These are phyloP conservation scores for Aphodius granarius DNA, from an alignment of 2,888 invertebrate genomes.

Conservation along the genomic window DNA sequence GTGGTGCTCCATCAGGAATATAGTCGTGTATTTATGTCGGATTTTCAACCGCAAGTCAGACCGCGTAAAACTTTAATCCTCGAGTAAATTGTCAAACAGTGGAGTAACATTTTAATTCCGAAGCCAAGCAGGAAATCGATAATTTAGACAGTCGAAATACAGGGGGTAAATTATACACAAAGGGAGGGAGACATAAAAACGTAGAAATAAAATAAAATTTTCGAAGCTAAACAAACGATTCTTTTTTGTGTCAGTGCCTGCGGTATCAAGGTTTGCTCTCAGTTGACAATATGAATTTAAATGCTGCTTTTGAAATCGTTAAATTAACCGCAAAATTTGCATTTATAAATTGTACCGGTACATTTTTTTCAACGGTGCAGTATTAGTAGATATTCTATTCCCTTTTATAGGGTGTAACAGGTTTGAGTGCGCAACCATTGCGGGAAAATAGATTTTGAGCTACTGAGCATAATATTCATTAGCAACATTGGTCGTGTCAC, in stretches of 20 bases:
- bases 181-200: neutral
- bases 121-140: constrained; percentile 5
- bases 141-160: constrained; percentile 3
- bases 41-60: neutral
- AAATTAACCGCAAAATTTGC: neutral
- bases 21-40: neutral
- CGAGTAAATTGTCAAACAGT: constrained; percentile 8
- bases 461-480: too few species aligned
- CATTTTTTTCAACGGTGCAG: too few species aligned
- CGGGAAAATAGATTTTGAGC: too few species aligned
- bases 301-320: neutral
- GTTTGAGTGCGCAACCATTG: too few species aligned
- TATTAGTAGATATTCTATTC: too few species aligned
- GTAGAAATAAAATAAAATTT: neutral
- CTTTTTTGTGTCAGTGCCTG: neutral
- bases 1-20: neutral
- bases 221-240: neutral
- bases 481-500: too few species aligned
- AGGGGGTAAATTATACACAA: neutral
- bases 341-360: neutral
- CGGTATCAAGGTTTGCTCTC: neutral
- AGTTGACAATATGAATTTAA: neutral
- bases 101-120: constrained; percentile 10
- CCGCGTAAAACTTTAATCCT: constrained; percentile 6
- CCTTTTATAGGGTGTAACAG: too few species aligned